Conservation (phyloP, 2,888 invertebrate genomes). For the Rhagium mordax region DNA sequence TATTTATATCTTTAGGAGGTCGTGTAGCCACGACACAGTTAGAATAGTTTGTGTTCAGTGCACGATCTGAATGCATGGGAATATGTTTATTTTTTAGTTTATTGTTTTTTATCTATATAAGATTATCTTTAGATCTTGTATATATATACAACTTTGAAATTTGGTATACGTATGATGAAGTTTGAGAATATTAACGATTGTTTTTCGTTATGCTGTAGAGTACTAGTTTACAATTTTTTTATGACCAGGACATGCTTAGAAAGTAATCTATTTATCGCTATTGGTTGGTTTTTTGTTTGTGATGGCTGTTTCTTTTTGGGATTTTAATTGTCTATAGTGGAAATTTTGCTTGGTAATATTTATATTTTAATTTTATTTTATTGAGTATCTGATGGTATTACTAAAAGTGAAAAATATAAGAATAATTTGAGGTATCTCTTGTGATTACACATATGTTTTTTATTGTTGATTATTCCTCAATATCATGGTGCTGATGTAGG, state of each 20-base stretch:
- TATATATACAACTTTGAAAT: slow-evolving; percentile 65
- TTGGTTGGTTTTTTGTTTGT: slow-evolving; percentile 35
- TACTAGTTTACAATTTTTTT: slow-evolving; percentile 52
- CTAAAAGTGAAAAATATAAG: too few relatives aligned
- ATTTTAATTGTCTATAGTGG: slow-evolving; percentile 32
- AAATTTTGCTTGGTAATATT: slow-evolving; percentile 41
- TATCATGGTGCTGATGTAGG: too few relatives aligned
- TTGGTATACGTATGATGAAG: slow-evolving; percentile 71
- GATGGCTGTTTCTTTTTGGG: slow-evolving; percentile 42
- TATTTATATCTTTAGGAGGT: slow-evolving; percentile 60
- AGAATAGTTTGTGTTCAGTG: slow-evolving; percentile 53
- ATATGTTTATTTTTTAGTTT: slow-evolving; percentile 60
- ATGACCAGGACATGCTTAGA: slow-evolving; percentile 54
- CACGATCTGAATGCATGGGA: slow-evolving; percentile 52
- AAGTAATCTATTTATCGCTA: slow-evolving; percentile 32
- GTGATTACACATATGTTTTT: too few relatives aligned
- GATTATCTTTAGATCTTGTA: slow-evolving; percentile 56
- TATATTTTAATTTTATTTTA: background rate
- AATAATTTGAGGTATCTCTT: too few relatives aligned
- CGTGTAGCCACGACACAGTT: slow-evolving; percentile 48
- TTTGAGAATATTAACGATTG: slow-evolving; percentile 69
- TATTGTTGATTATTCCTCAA: too few relatives aligned
- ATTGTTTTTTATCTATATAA: slow-evolving; percentile 59
- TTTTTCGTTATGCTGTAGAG: slow-evolving; percentile 66
- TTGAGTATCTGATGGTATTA: too few relatives aligned